Percentiles rank a stretch among this genome's conserved stretches.
These are phyloP conservation scores for Luperina testacea DNA, from an alignment of 2,888 invertebrate genomes.

Conservation along the genomic window DNA sequence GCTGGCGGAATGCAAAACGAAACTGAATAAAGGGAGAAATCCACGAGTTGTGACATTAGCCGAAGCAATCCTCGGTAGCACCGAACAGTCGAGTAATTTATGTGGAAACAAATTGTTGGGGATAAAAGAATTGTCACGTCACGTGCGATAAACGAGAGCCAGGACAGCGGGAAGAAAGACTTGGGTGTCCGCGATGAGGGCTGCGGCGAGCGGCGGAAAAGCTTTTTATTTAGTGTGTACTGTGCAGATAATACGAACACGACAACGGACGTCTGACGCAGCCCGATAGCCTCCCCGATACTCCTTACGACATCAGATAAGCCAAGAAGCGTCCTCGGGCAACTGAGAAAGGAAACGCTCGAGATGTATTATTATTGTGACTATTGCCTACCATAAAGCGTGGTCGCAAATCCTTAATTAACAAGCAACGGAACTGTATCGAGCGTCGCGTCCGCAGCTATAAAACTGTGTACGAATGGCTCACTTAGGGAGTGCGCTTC, in stretches of 20 bases:
- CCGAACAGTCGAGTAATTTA: conserved; percentile 83
- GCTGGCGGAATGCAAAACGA: conserved; percentile 89
- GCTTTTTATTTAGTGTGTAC: conserved; percentile 79
- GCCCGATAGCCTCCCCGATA: conserved; percentile 77
- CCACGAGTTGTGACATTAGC: conserved; percentile 80
- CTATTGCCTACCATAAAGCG: conserved; percentile 82
- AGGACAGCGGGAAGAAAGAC: conserved; percentile 73
- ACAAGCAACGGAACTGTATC: conserved; percentile 80
- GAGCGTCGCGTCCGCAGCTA: conserved; percentile 63
- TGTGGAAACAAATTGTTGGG: conserved; percentile 83
- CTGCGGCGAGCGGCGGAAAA: conserved; percentile 72
- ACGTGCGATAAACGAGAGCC: conserved; percentile 81
- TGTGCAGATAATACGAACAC: conserved; percentile 76
- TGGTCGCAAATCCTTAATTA: conserved; percentile 82
- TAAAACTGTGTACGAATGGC: conserved; percentile 72
- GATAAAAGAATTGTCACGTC: conserved; percentile 85
- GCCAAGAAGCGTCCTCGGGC: conserved; percentile 72
- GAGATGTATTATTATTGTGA: conserved; percentile 83
- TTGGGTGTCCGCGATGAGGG: conserved; percentile 69
- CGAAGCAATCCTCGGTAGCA: conserved; percentile 79
- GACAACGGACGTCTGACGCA: conserved; percentile 78
- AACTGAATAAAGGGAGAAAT: conserved; percentile 78
- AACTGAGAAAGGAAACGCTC: conserved; percentile 80
- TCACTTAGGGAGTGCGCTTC: conserved; percentile 75
- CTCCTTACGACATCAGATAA: conserved; percentile 85